Evolutionary conservation across 2,797 vertebrate species (phyloP).

Genomic region (Gouania willdenowi): DNA sequence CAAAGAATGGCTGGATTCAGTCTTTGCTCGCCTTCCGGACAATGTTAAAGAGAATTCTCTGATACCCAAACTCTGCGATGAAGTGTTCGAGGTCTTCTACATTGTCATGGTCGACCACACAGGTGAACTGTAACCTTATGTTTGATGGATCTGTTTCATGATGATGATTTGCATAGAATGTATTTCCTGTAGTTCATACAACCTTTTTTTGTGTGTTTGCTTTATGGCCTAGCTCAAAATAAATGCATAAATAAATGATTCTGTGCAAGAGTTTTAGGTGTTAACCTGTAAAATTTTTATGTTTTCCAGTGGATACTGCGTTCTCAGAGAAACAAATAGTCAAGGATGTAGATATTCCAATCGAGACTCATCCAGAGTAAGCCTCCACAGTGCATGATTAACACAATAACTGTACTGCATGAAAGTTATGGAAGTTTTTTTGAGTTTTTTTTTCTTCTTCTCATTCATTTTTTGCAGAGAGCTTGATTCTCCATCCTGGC

Average conservation of each 20-base stretch:
- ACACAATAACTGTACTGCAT: background rate
- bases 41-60: conserved; percentile 59
- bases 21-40: conserved; percentile 69
- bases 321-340: conserved; percentile 52
- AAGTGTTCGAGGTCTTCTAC: conserved; percentile 79
- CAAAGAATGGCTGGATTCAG: conserved; percentile 78
- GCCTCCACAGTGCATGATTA: conserved; percentile 52
- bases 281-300: too few species aligned
- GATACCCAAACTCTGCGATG: conserved; percentile 74
- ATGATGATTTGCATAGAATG: too few species aligned
- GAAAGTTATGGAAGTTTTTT: too few species aligned
- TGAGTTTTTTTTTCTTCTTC: background rate
- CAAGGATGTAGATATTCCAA: conserved; percentile 7
- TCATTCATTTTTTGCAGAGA: conserved; percentile 68
- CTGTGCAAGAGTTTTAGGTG: background rate
- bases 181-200: too few species aligned
- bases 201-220: too few species aligned
- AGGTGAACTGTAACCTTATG: conserved; percentile 73
- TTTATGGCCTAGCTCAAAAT: too few species aligned
- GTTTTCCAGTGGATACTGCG: conserved; percentile 47
- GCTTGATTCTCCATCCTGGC: conserved; percentile 80
- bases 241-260: too few species aligned
- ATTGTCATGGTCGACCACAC: conserved; percentile 78
- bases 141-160: too few species aligned
- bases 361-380: background rate